Percentiles rank a stretch among this genome's conserved stretches.
These are phyloP conservation scores for Cryptophagus acutangulus DNA, from an alignment of 2,888 invertebrate genomes.

Conservation along the genomic window DNA sequence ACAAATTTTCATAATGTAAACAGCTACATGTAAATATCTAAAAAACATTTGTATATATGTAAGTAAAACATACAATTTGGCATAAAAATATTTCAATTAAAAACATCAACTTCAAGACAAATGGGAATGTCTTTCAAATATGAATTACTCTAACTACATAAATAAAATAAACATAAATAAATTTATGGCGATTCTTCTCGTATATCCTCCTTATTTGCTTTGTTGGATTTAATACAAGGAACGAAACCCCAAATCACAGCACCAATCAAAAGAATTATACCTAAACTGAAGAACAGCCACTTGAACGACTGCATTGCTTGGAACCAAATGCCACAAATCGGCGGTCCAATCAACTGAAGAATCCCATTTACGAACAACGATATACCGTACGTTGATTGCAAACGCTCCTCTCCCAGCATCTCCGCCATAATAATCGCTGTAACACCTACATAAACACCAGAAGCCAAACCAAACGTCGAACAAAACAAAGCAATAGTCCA, in stretches of 20 bases:
- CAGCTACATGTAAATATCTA: no score
- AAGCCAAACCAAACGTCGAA: slow-evolving; percentile 73
- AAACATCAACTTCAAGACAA: no score
- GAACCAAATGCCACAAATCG: slow-evolving; percentile 72
- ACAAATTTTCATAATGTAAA: no score
- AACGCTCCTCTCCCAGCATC: slow-evolving; percentile 76
- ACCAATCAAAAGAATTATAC: slow-evolving; percentile 66
- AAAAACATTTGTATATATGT: no score
- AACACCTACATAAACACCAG: slow-evolving; percentile 80
- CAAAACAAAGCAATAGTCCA: slow-evolving; percentile 63
- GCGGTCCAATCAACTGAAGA: slow-evolving; percentile 75
- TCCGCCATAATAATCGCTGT: slow-evolving; percentile 86
- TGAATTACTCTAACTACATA: no score
- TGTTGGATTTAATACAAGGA: slow-evolving; percentile 57
- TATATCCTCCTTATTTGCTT: background rate
- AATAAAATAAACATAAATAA: no score
- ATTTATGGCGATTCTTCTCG: no score
- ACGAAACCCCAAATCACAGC: slow-evolving; percentile 71
- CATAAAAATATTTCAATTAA: no score
- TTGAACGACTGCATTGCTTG: slow-evolving; percentile 61
- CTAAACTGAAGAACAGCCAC: slow-evolving; percentile 68
- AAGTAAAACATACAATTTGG: no score
- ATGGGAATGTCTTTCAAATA: no score
- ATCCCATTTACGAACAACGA: slow-evolving; percentile 81
- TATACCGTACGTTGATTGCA: slow-evolving; percentile 82